These are phyloP conservation scores for Rhynchotus rufescens DNA, from an alignment of 2,797 vertebrate genomes.

Conservation along the genomic window DNA sequence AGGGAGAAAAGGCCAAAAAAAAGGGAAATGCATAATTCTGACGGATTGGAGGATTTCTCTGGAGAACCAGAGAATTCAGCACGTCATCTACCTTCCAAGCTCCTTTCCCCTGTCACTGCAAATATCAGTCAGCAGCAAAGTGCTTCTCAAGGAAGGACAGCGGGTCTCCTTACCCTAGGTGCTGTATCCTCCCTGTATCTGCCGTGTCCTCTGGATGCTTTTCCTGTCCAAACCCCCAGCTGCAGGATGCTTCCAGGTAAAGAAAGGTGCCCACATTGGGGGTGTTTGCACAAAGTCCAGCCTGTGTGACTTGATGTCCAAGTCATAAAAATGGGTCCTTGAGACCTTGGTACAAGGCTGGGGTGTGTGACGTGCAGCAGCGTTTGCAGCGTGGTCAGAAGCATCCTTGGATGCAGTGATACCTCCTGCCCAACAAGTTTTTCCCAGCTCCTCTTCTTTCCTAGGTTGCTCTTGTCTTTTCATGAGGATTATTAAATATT, in stretches of 20 bases:
- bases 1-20: background rate
- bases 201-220: background rate
- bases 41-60: background rate
- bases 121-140: background rate
- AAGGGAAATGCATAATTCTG: background rate
- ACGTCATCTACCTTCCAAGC: background rate
- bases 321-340: background rate
- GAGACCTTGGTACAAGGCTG: accelerated
- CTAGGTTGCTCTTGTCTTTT: background rate
- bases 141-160: background rate
- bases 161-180: background rate
- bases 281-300: background rate
- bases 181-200: too few species aligned
- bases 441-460: too few species aligned
- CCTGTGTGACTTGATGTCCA: too few species aligned
- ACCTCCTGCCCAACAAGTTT: accelerated
- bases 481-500: background rate
- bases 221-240: background rate
- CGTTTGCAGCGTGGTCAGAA: background rate
- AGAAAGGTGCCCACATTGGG: background rate
- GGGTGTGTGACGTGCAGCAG: accelerated
- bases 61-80: accelerated
- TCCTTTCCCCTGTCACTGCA: background rate
- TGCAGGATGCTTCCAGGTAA: background rate
- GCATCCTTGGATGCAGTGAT: background rate